These are phyloP conservation scores for Muscicapa comitata DNA, from an alignment of 2,797 vertebrate species.

Conservation along the genomic window DNA sequence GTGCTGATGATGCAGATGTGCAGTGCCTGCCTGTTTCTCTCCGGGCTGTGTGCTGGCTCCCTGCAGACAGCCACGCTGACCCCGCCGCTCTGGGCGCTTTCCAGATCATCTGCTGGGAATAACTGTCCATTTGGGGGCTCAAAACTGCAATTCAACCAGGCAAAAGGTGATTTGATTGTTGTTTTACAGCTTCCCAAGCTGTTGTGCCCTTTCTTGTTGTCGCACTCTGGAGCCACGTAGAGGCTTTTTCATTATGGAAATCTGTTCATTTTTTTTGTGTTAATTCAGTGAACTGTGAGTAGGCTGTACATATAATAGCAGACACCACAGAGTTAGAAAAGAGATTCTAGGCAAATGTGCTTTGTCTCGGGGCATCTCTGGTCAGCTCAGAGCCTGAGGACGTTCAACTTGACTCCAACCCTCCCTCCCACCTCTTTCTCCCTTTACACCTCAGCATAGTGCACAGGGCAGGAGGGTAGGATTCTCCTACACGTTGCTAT, in stretches of 20 bases:
- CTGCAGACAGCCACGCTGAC: background rate
- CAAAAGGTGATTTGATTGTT: background rate
- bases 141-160: background rate
- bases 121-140: background rate
- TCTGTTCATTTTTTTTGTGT: background rate
- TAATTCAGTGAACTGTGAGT: constrained; percentile 15
- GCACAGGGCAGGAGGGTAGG: background rate
- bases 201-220: background rate
- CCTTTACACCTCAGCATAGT: background rate
- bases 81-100: background rate
- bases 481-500: constrained; percentile 38
- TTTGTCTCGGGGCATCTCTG: background rate
- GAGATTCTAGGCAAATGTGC: background rate
- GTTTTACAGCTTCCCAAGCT: background rate
- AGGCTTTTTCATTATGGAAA: background rate
- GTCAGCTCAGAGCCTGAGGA: background rate
- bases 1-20: constrained; percentile 40
- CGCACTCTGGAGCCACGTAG: background rate
- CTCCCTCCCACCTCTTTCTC: background rate
- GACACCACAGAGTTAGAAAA: background rate
- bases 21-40: background rate
- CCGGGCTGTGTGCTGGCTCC: background rate
- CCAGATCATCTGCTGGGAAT: background rate
- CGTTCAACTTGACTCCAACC: background rate
- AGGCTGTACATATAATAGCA: background rate